phyloP scores from a whole-genome alignment of 1,140 invertebrate genomes.

The Orussus abietinus region DNA sequence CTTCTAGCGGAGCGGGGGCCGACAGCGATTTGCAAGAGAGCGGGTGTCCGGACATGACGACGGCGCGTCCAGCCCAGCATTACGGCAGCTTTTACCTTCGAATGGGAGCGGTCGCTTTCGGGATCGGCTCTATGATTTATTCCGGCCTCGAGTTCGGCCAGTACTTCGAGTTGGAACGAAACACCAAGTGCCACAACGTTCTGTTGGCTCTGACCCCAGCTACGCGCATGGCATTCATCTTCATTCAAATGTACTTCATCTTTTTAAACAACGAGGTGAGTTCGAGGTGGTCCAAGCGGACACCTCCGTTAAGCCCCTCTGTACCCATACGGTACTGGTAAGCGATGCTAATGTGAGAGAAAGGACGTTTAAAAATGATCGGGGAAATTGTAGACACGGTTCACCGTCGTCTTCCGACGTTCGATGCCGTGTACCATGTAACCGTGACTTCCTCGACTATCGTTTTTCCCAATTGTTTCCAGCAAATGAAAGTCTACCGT shows the following conservation, averaged over 20 bases:
- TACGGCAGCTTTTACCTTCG: conserved; percentile 91
- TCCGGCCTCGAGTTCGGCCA: conserved; percentile 90
- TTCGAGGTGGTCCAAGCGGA: too few relatives aligned
- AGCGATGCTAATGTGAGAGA: too few relatives aligned
- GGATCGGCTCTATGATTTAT: conserved; percentile 93
- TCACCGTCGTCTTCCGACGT: too few relatives aligned
- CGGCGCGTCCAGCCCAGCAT: conserved; percentile 58
- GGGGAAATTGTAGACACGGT: too few relatives aligned
- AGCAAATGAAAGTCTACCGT: conserved; percentile 86
- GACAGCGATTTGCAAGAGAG: conserved; percentile 47
- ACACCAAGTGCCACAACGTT: conserved; percentile 83
- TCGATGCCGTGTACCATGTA: too few relatives aligned
- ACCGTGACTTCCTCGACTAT: too few relatives aligned
- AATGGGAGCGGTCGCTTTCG: conserved; percentile 91
- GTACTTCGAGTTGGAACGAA: conserved; percentile 83
- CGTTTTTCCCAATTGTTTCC: conserved; percentile 32
- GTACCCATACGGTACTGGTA: too few relatives aligned
- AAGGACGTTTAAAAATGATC: too few relatives aligned
- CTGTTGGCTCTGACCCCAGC: conserved; percentile 81
- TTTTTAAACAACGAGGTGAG: conserved; percentile 87
- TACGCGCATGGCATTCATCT: conserved; percentile 87
- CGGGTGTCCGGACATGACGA: conserved; percentile 31
- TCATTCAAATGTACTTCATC: conserved; percentile 95
- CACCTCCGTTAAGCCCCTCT: too few relatives aligned
- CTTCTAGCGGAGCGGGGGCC: conserved; percentile 48